phyloP scores from a whole-genome alignment of 2,797 vertebrate genomes.

The Scomberomorus guttatus region DNA sequence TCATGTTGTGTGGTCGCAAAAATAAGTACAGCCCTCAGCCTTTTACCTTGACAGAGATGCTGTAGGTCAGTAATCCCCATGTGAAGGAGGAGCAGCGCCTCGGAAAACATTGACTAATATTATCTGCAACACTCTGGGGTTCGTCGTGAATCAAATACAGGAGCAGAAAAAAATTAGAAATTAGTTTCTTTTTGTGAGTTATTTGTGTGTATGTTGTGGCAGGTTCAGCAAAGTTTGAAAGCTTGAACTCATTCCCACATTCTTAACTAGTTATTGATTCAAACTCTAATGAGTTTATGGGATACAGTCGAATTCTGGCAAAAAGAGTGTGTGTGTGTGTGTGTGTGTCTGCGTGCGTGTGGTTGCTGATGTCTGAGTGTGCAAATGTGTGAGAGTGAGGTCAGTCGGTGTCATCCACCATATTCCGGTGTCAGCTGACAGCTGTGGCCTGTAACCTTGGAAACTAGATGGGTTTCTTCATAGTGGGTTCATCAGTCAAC shows the following conservation, averaged over 20 bases:
- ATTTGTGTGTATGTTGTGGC: neutral
- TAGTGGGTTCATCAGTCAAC: neutral
- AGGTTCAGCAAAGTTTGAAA: conserved; percentile 23
- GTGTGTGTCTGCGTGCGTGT: neutral
- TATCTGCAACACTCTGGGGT: neutral
- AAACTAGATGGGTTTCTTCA: neutral
- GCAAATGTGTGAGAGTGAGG: neutral
- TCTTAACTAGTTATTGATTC: conserved; percentile 36
- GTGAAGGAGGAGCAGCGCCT: conserved; percentile 13
- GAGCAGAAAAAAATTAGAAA: neutral
- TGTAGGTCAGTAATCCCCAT: conserved; percentile 12
- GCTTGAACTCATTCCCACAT: conserved; percentile 19
- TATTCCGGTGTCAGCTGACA: neutral
- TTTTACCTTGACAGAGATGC: conserved; percentile 35
- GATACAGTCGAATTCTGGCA: conserved; percentile 2
- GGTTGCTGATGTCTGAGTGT: neutral
- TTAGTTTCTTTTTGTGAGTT: neutral
- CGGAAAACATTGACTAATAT: conserved; percentile 17
- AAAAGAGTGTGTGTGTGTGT: neutral
- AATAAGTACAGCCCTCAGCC: neutral
- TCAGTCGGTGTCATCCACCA: neutral
- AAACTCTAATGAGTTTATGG: conserved; percentile 20
- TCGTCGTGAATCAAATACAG: neutral
- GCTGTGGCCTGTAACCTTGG: neutral
- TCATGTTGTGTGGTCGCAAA: conserved; percentile 21